Conservation (phyloP, 2,888 invertebrate species). For the Drosophila stalkeri region DNA sequence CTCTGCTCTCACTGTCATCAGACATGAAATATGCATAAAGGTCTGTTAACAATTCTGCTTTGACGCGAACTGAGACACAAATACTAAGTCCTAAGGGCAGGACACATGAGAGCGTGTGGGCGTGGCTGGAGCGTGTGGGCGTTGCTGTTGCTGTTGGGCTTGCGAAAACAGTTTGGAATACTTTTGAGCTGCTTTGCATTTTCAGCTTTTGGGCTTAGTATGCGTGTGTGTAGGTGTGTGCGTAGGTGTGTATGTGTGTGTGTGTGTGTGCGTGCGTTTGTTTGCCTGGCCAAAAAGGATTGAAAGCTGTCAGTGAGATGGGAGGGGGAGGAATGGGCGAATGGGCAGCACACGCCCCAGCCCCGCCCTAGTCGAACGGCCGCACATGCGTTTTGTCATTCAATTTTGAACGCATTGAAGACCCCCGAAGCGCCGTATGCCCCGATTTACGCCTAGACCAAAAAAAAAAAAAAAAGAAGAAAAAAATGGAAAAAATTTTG, state of each 20-base stretch:
- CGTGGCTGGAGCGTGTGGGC: conserved; percentile 34
- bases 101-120: conserved; percentile 36
- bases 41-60: conserved; percentile 59
- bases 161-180: conserved; percentile 72
- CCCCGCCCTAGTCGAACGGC: conserved; percentile 28
- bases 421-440: conserved; percentile 16
- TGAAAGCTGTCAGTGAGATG: conserved; percentile 29
- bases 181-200: conserved; percentile 79
- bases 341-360: no score
- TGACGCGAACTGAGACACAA: conserved; percentile 41
- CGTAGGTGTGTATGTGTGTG: background rate
- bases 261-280: background rate
- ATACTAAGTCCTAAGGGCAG: conserved; percentile 33
- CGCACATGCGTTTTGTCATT: conserved; percentile 75
- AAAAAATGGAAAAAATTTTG: no score
- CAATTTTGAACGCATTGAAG: conserved; percentile 65
- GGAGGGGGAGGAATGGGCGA: background rate
- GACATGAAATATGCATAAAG: conserved; percentile 77
- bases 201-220: conserved; percentile 73
- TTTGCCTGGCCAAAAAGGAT: conserved; percentile 39
- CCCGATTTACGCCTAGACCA: conserved; percentile 17
- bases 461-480: conserved; percentile 10
- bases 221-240: background rate
- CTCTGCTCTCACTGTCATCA: conserved; percentile 44
- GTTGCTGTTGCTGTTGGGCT: conserved; percentile 5